phyloP scores from a whole-genome alignment of 92 coral and sea anemone species.

The Muricea muricata region DNA sequence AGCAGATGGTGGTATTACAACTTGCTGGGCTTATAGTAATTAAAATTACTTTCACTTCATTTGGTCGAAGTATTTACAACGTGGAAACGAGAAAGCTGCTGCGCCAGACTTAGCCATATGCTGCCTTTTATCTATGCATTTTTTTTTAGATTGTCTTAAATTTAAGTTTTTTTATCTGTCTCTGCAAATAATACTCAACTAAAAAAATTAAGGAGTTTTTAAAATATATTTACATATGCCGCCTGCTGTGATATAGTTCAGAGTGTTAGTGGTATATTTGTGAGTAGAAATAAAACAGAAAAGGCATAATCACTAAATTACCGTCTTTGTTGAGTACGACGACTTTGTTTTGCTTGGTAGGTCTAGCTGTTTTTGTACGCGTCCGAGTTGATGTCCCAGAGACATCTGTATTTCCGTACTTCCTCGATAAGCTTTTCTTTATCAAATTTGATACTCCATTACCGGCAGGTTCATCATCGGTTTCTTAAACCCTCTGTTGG shows the following conservation, averaged over 20 bases:
- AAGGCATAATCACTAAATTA: constrained; percentile 1
- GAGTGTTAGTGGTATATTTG: neutral
- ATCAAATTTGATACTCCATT: neutral
- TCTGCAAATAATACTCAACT: constrained; percentile 49
- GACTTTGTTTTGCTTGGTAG: constrained; percentile 37
- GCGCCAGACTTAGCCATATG: constrained; percentile 53
- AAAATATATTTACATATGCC: neutral
- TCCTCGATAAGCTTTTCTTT: constrained; percentile 26
- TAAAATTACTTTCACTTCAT: constrained; percentile 40
- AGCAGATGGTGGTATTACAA: neutral
- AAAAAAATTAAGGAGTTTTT: neutral
- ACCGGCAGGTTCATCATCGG: neutral
- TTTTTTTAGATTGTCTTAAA: constrained; percentile 29
- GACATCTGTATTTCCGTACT: constrained; percentile 40
- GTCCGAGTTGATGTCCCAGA: constrained; percentile 42
- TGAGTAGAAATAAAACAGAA: neutral
- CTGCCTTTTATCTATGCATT: constrained; percentile 41
- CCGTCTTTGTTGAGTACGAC: constrained; percentile 36
- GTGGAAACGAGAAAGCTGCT: constrained; percentile 37
- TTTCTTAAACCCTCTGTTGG: neutral
- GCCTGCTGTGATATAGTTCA: neutral
- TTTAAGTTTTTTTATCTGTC: constrained; percentile 50
- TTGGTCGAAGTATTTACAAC: constrained; percentile 48
- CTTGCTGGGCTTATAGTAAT: neutral
- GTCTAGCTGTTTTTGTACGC: constrained; percentile 49